These are phyloP conservation scores for Tetanocera ferruginea DNA, from an alignment of 2,888 invertebrate genomes.

Conservation along the genomic window DNA sequence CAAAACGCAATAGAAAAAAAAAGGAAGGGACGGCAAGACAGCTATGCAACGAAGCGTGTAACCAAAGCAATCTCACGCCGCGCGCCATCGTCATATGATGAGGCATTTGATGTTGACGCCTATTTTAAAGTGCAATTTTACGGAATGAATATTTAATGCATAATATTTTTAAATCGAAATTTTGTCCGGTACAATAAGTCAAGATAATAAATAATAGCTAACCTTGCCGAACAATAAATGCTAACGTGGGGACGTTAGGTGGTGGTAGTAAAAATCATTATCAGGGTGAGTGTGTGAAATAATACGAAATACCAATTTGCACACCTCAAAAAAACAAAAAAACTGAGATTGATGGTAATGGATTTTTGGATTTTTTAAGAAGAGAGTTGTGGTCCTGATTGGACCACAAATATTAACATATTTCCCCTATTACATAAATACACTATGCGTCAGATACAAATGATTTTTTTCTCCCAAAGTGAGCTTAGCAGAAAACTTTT, in stretches of 20 bases:
- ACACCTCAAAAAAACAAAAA: too few species aligned
- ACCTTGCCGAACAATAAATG: background rate
- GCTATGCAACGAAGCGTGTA: slow-evolving; percentile 35
- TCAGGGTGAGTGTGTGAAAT: too few species aligned
- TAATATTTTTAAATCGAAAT: background rate
- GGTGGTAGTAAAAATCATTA: background rate
- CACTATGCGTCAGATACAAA: too few species aligned
- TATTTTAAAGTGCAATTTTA: slow-evolving; percentile 22
- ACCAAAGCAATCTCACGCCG: slow-evolving; percentile 33
- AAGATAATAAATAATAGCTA: slow-evolving; percentile 12
- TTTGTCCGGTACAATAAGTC: background rate
- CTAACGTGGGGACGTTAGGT: background rate
- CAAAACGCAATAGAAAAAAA: background rate
- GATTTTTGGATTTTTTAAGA: too few species aligned
- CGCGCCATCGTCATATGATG: background rate
- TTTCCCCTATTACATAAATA: too few species aligned
- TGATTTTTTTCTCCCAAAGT: too few species aligned
- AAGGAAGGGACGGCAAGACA: background rate
- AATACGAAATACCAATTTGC: too few species aligned
- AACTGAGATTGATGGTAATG: too few species aligned
- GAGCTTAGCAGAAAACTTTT: too few species aligned
- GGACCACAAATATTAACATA: too few species aligned
- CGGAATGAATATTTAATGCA: background rate
- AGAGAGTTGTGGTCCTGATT: too few species aligned
- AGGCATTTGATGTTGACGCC: background rate